Base-by-base conservation (phyloP, 2,888 invertebrate species). In the Lasioglossum marginatum region DNA sequence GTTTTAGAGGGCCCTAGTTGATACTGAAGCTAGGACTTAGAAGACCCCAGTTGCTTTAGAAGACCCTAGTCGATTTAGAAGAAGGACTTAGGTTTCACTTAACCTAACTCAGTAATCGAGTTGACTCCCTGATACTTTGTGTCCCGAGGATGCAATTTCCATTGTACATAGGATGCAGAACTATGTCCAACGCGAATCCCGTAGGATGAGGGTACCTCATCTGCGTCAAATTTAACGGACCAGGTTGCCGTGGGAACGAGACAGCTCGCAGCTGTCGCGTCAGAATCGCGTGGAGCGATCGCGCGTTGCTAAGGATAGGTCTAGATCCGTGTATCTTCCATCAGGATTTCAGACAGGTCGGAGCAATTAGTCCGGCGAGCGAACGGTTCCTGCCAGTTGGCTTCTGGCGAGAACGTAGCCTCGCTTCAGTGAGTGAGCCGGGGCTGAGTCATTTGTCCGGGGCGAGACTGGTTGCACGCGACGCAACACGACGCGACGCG, bases 391-490 rank as follows among this genome's bases (percentile, higher is more conserved):
- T 23, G 19, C 63, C 16, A n/a, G 40, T 27, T 79, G 74, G 73
- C 73, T 48, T 43, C 60, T 52, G 52, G 23, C 52, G 52, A 52
- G 52, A 52, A 23, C 23, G 60, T 60, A 60, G 60, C 60, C 60
- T n/a, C 66, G 66, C 34, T 66, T 66, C 34, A 0, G 34, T 34
- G 16, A 16, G 60, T 16, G 31, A 31, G 34, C 43, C 70, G 48
- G 60, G 63, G 75, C 70, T 75, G 43, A 74, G 43, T 60, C 66
- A 87, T 85, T 85, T 79, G 87, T 79, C 78, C 74, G 68, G 72
- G 74, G 63, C 45, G 79, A 66, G 74, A 71, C 82, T 75, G 82
- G 81, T 79, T 79, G 79, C 78, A 84, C 87, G 81, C 85, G 73
- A 72, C 48, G 48, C 52, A 23, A 52, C 48, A 14, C 43, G 45